These are phyloP conservation scores for Brachionus sp. DNA, from an alignment of 1,140 invertebrate genomes.

Conservation along the genomic window DNA sequence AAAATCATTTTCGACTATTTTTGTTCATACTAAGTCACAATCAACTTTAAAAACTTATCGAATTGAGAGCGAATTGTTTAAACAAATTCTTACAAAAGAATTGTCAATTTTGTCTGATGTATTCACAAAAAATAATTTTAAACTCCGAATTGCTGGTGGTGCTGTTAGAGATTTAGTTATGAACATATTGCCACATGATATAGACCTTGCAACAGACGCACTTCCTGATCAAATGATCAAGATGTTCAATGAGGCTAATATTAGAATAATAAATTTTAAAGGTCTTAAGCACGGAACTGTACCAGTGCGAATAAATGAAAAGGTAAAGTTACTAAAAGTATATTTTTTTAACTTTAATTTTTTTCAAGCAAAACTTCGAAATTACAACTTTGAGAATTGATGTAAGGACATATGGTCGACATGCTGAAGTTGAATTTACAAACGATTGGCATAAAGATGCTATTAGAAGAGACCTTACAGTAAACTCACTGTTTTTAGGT, in stretches of 20 bases:
- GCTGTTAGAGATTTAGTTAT: conserved; percentile 85
- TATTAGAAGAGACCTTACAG: conserved; percentile 23
- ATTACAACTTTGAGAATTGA: conserved; percentile 89
- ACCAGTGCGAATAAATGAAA: conserved; percentile 87
- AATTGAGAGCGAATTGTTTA: neutral
- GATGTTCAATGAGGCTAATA: conserved; percentile 48
- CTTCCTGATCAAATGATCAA: conserved; percentile 73
- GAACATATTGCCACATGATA: conserved; percentile 76
- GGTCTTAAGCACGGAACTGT: conserved; percentile 97
- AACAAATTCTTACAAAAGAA: conserved; percentile 31
- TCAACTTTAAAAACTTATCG: neutral
- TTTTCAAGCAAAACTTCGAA: conserved; percentile 59
- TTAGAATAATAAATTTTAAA: conserved; percentile 85
- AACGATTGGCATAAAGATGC: conserved; percentile 89
- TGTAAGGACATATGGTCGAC: conserved; percentile 83
- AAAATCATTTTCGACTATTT: neutral
- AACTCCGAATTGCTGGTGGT: conserved; percentile 89
- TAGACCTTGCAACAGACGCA: conserved; percentile 95
- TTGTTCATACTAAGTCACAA: neutral
- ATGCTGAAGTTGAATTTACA: conserved; percentile 89
- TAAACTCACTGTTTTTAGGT: conserved; percentile 42
- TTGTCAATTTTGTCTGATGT: neutral
- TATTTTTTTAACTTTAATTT: neutral
- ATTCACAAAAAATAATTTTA: conserved; percentile 45
- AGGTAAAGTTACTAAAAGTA: neutral